Percentiles rank a stretch among this genome's conserved stretches.
Evolutionary conservation across 2,888 invertebrate genomes (phyloP).

Genomic region (Trissolcus japonicus): DNA sequence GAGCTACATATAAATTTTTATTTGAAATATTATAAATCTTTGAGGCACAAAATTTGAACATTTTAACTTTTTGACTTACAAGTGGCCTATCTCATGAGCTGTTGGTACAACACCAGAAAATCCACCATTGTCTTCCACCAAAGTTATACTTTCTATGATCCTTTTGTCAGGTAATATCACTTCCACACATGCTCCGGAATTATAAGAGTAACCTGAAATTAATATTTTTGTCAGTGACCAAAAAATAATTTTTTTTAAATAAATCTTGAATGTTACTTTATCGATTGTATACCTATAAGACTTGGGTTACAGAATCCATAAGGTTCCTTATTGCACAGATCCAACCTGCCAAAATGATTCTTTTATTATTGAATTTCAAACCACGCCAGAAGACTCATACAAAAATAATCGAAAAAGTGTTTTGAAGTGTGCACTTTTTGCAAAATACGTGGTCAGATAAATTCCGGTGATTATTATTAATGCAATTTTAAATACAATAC

Average conservation of each 20-base stretch:
- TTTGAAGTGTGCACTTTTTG: background rate
- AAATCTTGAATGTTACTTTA: background rate
- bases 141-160: conserved; percentile 65
- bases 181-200: conserved; percentile 65
- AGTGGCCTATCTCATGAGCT: conserved; percentile 70
- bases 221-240: background rate
- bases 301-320: conserved; percentile 3
- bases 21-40: background rate
- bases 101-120: conserved; percentile 67
- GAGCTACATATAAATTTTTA: background rate
- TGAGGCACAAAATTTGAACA: background rate
- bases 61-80: conserved; percentile 62
- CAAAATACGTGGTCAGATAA: background rate
- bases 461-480: background rate
- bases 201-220: conserved; percentile 64
- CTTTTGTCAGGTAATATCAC: conserved; percentile 57
- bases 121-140: conserved; percentile 72
- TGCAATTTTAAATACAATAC: conserved; percentile 53
- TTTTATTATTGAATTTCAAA: conserved; percentile 12
- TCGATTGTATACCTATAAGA: conserved; percentile 13
- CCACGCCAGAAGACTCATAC: background rate
- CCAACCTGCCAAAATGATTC: background rate
- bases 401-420: background rate
- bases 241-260: too few relatives aligned
- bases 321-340: too few relatives aligned